Conservation (phyloP, 2,113 vertebrate species). For the Trematomus loennbergii region DNA sequence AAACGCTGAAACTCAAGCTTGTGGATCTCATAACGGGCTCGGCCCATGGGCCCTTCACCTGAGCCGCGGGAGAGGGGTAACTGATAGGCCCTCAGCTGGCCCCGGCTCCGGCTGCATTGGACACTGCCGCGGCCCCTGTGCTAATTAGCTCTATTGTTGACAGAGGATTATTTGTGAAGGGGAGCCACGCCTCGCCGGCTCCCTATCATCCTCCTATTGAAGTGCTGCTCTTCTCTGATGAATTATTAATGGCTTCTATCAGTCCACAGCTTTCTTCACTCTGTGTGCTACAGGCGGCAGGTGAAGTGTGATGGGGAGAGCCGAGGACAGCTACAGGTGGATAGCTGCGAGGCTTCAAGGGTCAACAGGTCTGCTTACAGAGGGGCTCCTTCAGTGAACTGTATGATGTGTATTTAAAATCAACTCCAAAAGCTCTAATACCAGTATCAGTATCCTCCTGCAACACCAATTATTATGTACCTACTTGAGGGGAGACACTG, state of each 20-base stretch:
- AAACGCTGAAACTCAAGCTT: conserved; percentile 83
- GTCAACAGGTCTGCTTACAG: conserved; percentile 48
- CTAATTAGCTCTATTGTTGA: conserved; percentile 83
- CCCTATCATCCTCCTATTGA: conserved; percentile 63
- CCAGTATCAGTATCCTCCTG: conserved; percentile 1
- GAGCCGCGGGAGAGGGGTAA: conserved; percentile 80
- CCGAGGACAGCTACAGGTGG: conserved; percentile 17
- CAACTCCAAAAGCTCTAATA: conserved; percentile 9
- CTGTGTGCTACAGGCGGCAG: conserved; percentile 20
- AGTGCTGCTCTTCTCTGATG: conserved; percentile 60
- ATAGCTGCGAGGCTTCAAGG: conserved; percentile 48
- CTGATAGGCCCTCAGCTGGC: conserved; percentile 76
- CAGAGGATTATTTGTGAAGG: conserved; percentile 67
- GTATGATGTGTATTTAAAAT: conserved; percentile 29
- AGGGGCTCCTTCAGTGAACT: conserved; percentile 12
- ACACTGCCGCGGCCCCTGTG: conserved; percentile 48
- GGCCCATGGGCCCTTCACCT: conserved; percentile 74
- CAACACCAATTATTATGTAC: neutral
- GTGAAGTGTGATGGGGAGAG: conserved; percentile 27
- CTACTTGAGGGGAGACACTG: neutral
- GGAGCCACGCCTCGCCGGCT: conserved; percentile 51
- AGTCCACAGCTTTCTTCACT: conserved; percentile 58
- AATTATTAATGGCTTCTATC: conserved; percentile 65
- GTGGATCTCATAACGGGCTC: conserved; percentile 82
- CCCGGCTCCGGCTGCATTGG: conserved; percentile 48